A percentile compares a stretch with the other conserved stretches of the same genome.
Conservation (phyloP, 2,888 invertebrate genomes). For the Gnatocerus cornutus region DNA sequence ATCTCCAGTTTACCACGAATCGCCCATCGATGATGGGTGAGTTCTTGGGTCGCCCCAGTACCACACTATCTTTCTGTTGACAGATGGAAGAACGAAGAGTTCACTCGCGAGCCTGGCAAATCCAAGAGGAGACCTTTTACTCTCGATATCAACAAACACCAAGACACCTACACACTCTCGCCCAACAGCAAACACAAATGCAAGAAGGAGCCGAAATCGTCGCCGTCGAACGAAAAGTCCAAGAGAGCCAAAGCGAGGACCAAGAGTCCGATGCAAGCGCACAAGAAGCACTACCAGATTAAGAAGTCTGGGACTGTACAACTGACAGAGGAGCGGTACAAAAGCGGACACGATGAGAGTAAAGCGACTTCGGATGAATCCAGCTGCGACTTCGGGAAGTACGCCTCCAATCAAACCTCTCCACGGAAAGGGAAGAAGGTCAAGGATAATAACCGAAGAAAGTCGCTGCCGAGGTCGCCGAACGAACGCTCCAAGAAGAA, state of each 20-base stretch:
- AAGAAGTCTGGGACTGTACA: conserved; percentile 51
- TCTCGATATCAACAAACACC: conserved; percentile 79
- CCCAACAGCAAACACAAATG: conserved; percentile 51
- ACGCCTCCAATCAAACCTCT: conserved; percentile 66
- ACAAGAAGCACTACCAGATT: conserved; percentile 63
- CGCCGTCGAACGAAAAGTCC: conserved; percentile 64
- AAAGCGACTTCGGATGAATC: conserved; percentile 71
- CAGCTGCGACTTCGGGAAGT: conserved; percentile 64
- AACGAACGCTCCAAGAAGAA: conserved; percentile 68
- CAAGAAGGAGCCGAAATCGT: conserved; percentile 54
- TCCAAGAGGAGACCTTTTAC: conserved; percentile 82
- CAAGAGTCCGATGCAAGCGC: conserved; percentile 67
- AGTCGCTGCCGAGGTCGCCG: conserved; percentile 77
- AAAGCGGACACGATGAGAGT: conserved; percentile 50
- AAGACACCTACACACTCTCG: conserved; percentile 53
- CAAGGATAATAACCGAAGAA: conserved; percentile 79
- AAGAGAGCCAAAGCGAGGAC: conserved; percentile 68
- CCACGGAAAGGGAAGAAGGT: conserved; percentile 77
- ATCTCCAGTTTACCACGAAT: conserved; percentile 79
- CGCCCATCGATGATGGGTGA: conserved; percentile 80
- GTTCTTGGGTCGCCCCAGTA: neutral
- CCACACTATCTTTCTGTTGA: neutral
- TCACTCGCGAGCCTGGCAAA: conserved; percentile 65
- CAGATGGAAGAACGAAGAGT: conserved; percentile 37
- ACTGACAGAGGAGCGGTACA: conserved; percentile 5